Conservation (phyloP, 2,888 invertebrate species). For the Drosophila vallismaia region DNA sequence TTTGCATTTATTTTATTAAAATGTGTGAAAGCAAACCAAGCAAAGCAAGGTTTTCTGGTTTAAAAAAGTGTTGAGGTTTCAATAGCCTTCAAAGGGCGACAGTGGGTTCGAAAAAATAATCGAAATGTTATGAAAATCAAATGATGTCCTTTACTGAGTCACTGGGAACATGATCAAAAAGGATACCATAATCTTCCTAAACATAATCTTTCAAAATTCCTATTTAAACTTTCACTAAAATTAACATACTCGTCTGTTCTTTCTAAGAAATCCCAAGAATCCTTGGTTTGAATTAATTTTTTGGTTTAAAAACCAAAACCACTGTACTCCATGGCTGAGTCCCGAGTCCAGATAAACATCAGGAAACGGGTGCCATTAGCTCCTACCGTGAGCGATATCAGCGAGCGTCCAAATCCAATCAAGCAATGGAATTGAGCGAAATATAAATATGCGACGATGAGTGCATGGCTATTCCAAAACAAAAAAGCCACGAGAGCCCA, state of each 20-base stretch:
- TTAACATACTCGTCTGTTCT: too few relatives aligned
- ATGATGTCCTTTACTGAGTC: background rate
- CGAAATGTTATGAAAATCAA: background rate
- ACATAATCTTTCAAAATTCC: too few relatives aligned
- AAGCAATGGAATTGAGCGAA: conserved; percentile 67
- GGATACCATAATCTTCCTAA: too few relatives aligned
- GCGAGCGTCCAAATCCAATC: conserved; percentile 63
- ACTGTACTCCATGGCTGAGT: conserved; percentile 53
- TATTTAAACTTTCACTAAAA: too few relatives aligned
- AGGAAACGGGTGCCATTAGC: conserved; percentile 68
- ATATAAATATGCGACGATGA: conserved; percentile 55
- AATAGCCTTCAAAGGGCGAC: conserved; percentile 18
- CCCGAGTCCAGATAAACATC: conserved; percentile 25
- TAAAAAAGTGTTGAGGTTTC: conserved; percentile 8
- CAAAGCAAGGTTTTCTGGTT: conserved; percentile 42
- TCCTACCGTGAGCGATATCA: conserved; percentile 33
- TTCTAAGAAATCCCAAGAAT: too few relatives aligned
- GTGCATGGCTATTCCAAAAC: conserved; percentile 45
- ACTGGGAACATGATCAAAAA: too few relatives aligned
- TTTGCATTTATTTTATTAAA: conserved; percentile 79
- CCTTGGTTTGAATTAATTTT: too few relatives aligned
- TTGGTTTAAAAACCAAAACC: conserved; percentile 10
- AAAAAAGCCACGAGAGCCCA: conserved; percentile 28
- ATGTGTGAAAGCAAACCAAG: conserved; percentile 66
- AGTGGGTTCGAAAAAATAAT: conserved; percentile 7